phyloP scores from a whole-genome alignment of 2,113 vertebrate species.

The Indicator maculatus region DNA sequence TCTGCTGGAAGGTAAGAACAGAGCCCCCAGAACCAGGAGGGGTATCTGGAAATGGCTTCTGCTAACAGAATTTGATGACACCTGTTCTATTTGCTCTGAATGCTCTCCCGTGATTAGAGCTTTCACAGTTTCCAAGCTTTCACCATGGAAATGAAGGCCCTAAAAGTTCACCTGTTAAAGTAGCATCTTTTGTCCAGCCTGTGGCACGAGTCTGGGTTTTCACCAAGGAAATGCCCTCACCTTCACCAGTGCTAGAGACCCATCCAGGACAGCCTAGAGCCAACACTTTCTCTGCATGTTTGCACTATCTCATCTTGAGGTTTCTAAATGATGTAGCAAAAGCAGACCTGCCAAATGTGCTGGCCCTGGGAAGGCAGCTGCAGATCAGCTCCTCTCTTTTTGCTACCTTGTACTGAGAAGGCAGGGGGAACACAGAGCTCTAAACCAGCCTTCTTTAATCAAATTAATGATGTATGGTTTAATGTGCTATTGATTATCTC shows the following conservation, averaged over 20 bases:
- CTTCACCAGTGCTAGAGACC: background rate
- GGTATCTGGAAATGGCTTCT: background rate
- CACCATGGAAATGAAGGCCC: background rate
- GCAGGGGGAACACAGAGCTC: background rate
- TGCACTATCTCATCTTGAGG: background rate
- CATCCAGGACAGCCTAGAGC: accelerated
- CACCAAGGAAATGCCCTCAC: background rate
- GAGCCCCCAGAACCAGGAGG: too few species aligned
- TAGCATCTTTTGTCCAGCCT: background rate
- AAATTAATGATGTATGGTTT: slow-evolving; percentile 74
- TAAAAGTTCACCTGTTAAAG: background rate
- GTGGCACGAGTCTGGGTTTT: background rate
- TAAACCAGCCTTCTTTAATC: slow-evolving; percentile 55
- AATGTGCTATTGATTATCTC: slow-evolving; percentile 76
- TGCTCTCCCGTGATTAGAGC: background rate
- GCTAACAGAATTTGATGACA: background rate
- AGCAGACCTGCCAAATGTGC: background rate
- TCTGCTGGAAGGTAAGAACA: too few species aligned
- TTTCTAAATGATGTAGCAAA: background rate
- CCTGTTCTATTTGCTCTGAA: background rate
- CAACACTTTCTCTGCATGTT: background rate
- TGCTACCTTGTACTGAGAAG: background rate
- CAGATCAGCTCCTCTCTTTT: background rate
- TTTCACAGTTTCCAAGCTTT: background rate
- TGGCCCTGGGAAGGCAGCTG: background rate